Evolutionary conservation across 2,888 invertebrate genomes (phyloP).

Genomic region (Resseliella maxima): DNA sequence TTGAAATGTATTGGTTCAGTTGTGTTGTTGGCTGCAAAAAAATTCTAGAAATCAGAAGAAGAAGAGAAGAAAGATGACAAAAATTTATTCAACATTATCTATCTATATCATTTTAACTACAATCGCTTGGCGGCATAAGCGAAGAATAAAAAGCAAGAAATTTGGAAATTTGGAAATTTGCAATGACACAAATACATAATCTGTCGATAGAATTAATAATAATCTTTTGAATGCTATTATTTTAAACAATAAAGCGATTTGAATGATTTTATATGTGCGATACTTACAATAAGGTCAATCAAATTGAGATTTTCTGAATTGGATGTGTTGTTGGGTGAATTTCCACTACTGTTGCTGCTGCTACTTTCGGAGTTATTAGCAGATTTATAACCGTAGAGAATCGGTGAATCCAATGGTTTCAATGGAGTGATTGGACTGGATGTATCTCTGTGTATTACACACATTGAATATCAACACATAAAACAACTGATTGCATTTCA

Average conservation of each 20-base stretch:
- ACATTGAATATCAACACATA: not conserved
- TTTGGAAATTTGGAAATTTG: no score
- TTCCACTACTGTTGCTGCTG: slow-evolving; percentile 62
- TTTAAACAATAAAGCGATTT: no score
- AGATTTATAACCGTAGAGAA: slow-evolving; percentile 44
- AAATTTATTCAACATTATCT: not conserved
- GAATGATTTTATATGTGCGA: not conserved
- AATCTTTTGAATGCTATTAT: no score
- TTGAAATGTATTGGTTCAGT: slow-evolving; percentile 61
- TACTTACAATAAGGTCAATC: slow-evolving; percentile 65
- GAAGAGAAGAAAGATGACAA: no score
- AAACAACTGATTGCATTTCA: not conserved
- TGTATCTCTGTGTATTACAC: slow-evolving; percentile 37
- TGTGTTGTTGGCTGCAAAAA: slow-evolving; percentile 60
- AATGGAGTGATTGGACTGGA: slow-evolving; percentile 55
- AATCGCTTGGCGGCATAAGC: no score
- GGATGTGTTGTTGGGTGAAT: slow-evolving; percentile 61
- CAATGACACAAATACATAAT: no score
- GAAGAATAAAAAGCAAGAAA: no score
- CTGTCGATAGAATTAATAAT: no score
- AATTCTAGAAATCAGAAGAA: slow-evolving; percentile 58
- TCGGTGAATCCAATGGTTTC: slow-evolving; percentile 14
- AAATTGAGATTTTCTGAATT: slow-evolving; percentile 63
- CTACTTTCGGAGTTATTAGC: not conserved
- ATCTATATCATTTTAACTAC: not conserved